Base-by-base conservation (phyloP, 2,113 vertebrate species). In the Phylloscopus trochiloides region DNA sequence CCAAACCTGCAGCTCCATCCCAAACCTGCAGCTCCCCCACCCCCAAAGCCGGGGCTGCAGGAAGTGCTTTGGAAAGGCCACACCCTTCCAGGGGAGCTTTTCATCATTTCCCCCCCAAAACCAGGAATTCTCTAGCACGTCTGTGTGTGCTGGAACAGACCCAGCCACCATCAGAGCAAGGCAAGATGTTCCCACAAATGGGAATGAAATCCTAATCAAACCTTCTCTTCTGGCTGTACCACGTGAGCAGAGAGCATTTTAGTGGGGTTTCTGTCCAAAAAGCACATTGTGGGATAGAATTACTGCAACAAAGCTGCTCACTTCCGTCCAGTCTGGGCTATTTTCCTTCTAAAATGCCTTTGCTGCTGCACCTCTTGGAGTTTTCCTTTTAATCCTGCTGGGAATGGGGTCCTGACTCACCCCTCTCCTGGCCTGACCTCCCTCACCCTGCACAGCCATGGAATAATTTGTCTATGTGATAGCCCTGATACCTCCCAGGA, bases 81-180 rank as follows among this genome's bases (percentile, higher is more conserved):
- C n/a, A n/a, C 8, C 17, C 25, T 36, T 47, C 34, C 55, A 25
- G 16, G 31, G 15, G 20, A 48, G 54, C 28, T 21, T 76, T 87
- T 40, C 51, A 40, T 10, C 28, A 28, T 76, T 42, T 17, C 40
- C 17, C 25, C 45, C 36, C 2, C 22, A 21, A 55, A 11, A 57
- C 61, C 9, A 45, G 10, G 17, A 8, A 12, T 51, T 55, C 1
- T 1, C 11, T 20, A 15, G 3, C 0, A 38, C 14, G 7, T 24
- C 63, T 55, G 38, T 36, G 58, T 12, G 10, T 40, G 48, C 48
- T 52, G 40, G 20, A 61, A 61, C 2, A 6, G 57, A 17, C 18
- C 19, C 76, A 81, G 72, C 19, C n/a, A 42, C 26, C 26, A 43
- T 25, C n/a, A 54, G 0, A 1, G 45, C 34, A n/a, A 2, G 36